These are phyloP conservation scores for Odontocerum albicorne DNA, from an alignment of 2,888 invertebrate genomes.

Conservation along the genomic window DNA sequence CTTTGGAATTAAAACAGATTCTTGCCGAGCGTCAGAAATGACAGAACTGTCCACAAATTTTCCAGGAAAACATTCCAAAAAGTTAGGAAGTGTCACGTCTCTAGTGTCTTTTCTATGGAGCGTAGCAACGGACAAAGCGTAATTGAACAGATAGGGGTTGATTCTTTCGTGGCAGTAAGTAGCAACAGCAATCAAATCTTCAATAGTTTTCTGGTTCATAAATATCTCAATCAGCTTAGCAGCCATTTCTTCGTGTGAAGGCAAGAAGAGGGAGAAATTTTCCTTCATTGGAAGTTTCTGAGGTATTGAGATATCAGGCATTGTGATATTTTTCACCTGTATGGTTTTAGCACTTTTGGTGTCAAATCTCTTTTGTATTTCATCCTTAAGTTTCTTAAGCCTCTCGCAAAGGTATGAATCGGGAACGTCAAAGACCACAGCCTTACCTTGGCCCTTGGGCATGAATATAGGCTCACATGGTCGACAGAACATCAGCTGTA, in stretches of 20 bases:
- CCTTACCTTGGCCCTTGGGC: background rate
- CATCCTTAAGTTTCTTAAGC: background rate
- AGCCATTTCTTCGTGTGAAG: constrained; percentile 70
- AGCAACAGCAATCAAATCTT: constrained; percentile 57
- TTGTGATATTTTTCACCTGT: constrained; percentile 45
- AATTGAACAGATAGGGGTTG: constrained; percentile 64
- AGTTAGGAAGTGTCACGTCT: constrained; percentile 52
- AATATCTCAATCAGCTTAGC: constrained; percentile 69
- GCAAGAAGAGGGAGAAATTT: constrained; percentile 75
- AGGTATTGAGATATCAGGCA: constrained; percentile 62
- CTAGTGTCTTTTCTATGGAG: constrained; percentile 58
- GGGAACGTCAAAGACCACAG: background rate
- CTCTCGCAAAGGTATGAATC: background rate
- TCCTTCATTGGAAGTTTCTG: constrained; percentile 59
- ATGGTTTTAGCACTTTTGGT: background rate
- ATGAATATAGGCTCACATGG: background rate
- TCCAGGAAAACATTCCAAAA: constrained; percentile 56
- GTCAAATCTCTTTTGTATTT: background rate
- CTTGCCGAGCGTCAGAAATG: constrained; percentile 47
- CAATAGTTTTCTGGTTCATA: constrained; percentile 58
- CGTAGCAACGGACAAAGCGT: constrained; percentile 61
- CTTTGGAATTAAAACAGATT: constrained; percentile 43
- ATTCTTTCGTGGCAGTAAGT: constrained; percentile 59
- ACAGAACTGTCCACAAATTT: constrained; percentile 53
- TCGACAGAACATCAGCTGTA: background rate